Evolutionary conservation across 2,113 vertebrate species (phyloP), one percentile per base, ranked within the genome.

Genomic region (Hyperoodon ampullatus): DNA sequence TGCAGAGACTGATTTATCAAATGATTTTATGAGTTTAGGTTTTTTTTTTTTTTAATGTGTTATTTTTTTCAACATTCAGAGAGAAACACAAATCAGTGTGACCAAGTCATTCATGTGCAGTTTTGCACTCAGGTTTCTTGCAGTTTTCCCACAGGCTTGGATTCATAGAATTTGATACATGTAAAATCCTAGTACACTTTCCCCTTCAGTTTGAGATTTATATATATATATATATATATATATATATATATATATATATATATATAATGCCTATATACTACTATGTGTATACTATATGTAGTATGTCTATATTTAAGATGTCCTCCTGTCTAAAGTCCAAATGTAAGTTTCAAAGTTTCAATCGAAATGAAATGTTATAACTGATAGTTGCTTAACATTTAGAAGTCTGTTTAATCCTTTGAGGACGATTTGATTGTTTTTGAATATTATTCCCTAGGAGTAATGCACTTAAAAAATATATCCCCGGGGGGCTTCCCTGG

Each of bases 341-440:
- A 80, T 96, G 44, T 78, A 94, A 89, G 12, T 72, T 18, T 82
- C 81, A 77, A 35, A 83, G 15, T 93, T 86, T 86, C 55, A 86
- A 5, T 19, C 42, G 3, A 26, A 89, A 65, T 68, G 16, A 72
- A 61, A n/a, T 42, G 11, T 44, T 81, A 28, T 65, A 55, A 61
- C 47, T 6, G 50, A 68, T 44, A 72, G 81, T 5, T 28, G 42
- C 19, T 30, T 82, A 71, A 8, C 11, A 71, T 86, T 84, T 88
- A 84, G 28, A 5, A 85, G 14, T 58, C 24, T 63, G 6, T 66
- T 53, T 55, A 75, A 33, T n/a, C 16, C 28, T 87, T 72, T 85
- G 26, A 81, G 71, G 35, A 70, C 2, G 9, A 15, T 87, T 71
- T 39, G 11, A 68, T 53, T 16, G 5, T 78, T 93, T 96, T 68